Conservation (phyloP, 2,888 invertebrate genomes). For the Actias luna region DNA sequence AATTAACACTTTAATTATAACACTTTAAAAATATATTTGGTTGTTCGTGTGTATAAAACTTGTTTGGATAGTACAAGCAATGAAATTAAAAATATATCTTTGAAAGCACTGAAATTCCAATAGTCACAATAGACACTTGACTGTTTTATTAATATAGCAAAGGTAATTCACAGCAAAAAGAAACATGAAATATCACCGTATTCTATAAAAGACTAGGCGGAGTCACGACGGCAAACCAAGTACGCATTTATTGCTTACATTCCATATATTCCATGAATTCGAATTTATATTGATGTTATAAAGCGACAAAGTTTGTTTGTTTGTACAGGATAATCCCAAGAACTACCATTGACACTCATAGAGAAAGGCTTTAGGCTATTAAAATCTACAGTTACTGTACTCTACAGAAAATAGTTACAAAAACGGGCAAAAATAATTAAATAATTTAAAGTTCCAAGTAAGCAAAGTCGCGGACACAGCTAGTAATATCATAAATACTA, state of each 20-base stretch:
- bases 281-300: too few species aligned
- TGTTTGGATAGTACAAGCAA: neutral
- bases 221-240: neutral
- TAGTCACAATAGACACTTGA: neutral
- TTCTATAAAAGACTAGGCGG: conserved; percentile 5
- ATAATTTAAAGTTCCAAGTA: too few species aligned
- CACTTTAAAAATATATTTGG: neutral
- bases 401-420: too few species aligned
- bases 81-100: neutral
- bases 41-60: neutral
- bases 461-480: too few species aligned
- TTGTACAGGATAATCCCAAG: too few species aligned
- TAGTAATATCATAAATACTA: too few species aligned
- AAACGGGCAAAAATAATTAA: too few species aligned
- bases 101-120: neutral
- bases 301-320: too few species aligned
- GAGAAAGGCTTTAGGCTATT: too few species aligned
- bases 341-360: too few species aligned
- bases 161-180: neutral
- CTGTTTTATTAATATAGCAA: neutral
- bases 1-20: neutral
- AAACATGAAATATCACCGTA: conserved; percentile 1
- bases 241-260: neutral
- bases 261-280: neutral
- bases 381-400: too few species aligned